phyloP scores from a whole-genome alignment of 2,113 vertebrate species.

The Monarcha castaneiventris region DNA sequence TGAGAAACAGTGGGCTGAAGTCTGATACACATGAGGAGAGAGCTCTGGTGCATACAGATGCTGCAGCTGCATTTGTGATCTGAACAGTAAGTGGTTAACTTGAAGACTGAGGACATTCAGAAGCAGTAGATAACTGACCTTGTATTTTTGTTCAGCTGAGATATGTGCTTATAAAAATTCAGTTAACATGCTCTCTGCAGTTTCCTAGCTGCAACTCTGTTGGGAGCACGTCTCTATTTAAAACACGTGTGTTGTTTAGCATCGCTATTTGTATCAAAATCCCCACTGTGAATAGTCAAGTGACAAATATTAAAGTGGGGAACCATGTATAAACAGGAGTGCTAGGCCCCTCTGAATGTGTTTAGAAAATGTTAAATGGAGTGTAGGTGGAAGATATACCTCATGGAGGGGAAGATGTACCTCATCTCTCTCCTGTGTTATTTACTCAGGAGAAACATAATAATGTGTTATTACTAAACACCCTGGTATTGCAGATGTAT shows the following conservation, averaged over 20 bases:
- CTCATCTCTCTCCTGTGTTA: not conserved
- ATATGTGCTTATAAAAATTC: constrained; percentile 50
- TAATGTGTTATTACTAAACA: not conserved
- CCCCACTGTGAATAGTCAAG: constrained; percentile 49
- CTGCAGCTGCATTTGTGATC: not conserved
- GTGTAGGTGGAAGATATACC: not conserved
- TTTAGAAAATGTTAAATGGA: constrained; percentile 16
- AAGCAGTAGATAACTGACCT: constrained; percentile 37
- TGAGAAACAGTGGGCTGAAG: not conserved
- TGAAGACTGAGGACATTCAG: constrained; percentile 30
- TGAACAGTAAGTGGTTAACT: constrained; percentile 4
- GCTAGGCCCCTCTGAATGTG: not conserved
- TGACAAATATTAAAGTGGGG: constrained; percentile 45
- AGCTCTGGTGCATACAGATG: not conserved
- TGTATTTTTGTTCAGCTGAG: constrained; percentile 49
- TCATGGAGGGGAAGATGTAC: not conserved
- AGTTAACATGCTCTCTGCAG: constrained; percentile 29
- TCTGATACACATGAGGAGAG: not conserved
- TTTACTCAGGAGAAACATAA: not conserved
- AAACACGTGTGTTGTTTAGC: constrained; percentile 45
- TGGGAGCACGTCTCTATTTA: constrained; percentile 42
- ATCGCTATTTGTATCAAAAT: constrained; percentile 29
- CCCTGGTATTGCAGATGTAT: not conserved
- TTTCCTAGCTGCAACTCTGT: constrained; percentile 26
- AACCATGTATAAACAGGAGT: constrained; percentile 1